Percentiles rank a stretch among this genome's conserved stretches.
Conservation (phyloP, 2,113 vertebrate species). For the Oenanthe melanoleuca region DNA sequence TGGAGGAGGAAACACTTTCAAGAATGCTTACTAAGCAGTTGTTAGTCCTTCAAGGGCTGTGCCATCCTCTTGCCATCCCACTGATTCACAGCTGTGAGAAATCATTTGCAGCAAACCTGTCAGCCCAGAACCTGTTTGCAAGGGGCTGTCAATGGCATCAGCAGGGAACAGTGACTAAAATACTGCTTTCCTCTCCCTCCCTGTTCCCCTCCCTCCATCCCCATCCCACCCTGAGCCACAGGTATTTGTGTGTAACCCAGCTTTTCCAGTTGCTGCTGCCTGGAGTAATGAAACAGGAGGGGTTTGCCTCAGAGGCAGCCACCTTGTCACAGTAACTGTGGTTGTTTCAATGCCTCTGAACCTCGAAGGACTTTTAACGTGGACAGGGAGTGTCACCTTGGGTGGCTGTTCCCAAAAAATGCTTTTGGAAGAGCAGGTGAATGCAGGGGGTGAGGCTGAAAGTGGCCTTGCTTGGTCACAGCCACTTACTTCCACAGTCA, state of each 20-base stretch:
- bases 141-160: neutral
- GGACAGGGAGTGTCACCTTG: neutral
- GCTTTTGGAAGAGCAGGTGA: neutral
- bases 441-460: neutral
- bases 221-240: neutral
- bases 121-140: neutral
- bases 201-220: neutral
- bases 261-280: neutral
- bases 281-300: neutral
- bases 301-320: neutral
- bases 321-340: neutral
- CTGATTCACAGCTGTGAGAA: neutral
- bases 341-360: neutral
- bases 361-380: fast-evolving
- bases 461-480: neutral
- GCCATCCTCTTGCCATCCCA: neutral
- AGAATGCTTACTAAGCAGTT: neutral
- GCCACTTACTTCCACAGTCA: neutral
- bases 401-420: neutral
- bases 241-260: neutral
- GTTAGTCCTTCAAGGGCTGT: neutral
- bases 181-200: neutral
- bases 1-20: neutral
- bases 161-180: neutral
- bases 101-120: neutral